Percentiles rank a stretch among this genome's conserved stretches.
Evolutionary conservation across 2,113 vertebrate genomes (phyloP).

Genomic region (Tringa solitaria): DNA sequence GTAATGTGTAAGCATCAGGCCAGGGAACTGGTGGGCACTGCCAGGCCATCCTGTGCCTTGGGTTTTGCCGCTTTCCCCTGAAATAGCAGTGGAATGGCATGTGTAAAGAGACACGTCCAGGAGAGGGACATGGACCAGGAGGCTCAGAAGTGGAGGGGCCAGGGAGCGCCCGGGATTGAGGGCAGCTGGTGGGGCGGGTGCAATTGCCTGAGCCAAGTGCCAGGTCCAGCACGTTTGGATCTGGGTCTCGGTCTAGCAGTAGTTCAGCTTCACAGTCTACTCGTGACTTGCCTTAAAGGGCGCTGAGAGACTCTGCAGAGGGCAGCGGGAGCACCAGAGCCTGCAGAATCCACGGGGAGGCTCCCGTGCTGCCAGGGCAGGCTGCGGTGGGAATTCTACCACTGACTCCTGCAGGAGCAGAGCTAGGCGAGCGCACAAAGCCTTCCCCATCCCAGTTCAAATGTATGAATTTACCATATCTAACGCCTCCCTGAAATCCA

Average conservation of each 20-base stretch:
- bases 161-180: accelerated
- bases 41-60: not conserved
- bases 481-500: slow-evolving; percentile 47
- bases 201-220: not conserved
- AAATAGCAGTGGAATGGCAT: not conserved
- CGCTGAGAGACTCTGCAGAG: not conserved
- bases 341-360: not conserved
- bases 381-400: not conserved
- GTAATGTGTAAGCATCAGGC: not conserved
- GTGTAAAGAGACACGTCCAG: not conserved
- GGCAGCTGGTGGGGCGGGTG: not conserved
- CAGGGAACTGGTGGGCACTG: not conserved
- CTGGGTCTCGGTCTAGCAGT: not conserved
- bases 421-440: not conserved
- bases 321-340: not conserved
- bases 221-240: not conserved
- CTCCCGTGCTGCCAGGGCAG: not conserved
- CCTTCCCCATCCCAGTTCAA: not conserved
- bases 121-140: not conserved
- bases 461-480: slow-evolving; percentile 17
- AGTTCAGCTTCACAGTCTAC: not conserved
- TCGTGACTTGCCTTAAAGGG: not conserved
- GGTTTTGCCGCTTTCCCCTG: not conserved
- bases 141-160: not conserved
- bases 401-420: not conserved